Evolutionary conservation across 2,888 invertebrate genomes (phyloP).

Genomic region (Julus scandinavius): DNA sequence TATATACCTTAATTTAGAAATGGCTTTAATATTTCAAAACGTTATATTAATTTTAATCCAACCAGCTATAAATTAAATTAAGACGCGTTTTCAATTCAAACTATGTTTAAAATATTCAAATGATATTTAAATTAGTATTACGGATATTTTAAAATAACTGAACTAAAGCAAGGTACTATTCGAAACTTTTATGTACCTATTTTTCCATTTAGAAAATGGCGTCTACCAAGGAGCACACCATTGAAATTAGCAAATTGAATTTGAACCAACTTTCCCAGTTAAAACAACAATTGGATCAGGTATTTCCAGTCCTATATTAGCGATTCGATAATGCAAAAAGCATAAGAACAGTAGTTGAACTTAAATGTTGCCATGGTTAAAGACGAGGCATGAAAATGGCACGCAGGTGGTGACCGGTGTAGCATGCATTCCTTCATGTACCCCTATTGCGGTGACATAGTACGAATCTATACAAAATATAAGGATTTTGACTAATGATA

Average conservation of each 20-base stretch:
- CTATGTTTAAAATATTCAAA: too few relatives aligned
- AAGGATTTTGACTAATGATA: neutral
- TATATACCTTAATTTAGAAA: neutral
- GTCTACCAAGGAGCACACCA: slow-evolving; percentile 69
- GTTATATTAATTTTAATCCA: neutral
- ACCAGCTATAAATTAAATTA: neutral
- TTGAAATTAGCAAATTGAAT: slow-evolving; percentile 83
- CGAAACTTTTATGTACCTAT: neutral
- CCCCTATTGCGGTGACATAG: neutral
- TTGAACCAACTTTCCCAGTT: slow-evolving; percentile 83
- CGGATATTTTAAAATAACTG: too few relatives aligned
- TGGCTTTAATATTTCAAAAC: neutral
- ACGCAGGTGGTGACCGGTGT: slow-evolving; percentile 31
- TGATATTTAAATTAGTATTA: too few relatives aligned
- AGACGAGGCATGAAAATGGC: neutral
- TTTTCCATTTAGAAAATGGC: slow-evolving; percentile 55
- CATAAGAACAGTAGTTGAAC: neutral
- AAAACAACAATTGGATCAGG: slow-evolving; percentile 88
- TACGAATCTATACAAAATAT: neutral
- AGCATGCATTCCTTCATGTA: neutral
- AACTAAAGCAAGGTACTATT: neutral
- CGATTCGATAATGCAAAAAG: neutral
- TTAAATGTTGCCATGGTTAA: neutral
- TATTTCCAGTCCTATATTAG: slow-evolving; percentile 63
- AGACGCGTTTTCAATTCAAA: neutral